Evolutionary conservation across 2,113 vertebrate species (phyloP).

Genomic region (Stegostoma tigrinum): DNA sequence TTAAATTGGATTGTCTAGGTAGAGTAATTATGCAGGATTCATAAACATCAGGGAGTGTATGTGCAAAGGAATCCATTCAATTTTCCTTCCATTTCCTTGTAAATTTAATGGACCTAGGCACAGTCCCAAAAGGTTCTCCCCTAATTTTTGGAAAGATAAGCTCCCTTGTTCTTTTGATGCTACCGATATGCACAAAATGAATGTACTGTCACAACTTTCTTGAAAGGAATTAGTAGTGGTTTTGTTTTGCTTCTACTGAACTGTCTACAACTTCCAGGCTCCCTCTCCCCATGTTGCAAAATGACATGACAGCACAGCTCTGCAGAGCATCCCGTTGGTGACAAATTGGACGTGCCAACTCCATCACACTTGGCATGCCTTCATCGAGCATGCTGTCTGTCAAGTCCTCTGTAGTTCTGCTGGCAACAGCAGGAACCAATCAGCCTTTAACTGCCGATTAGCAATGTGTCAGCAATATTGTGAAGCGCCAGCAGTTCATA

Average conservation of each 20-base stretch:
- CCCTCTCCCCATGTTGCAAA: background rate
- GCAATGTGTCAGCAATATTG: background rate
- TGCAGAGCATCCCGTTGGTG: background rate
- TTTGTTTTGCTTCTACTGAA: background rate
- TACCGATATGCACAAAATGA: background rate
- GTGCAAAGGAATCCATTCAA: background rate
- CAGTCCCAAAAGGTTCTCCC: background rate
- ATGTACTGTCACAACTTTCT: background rate
- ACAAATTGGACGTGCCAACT: conserved; percentile 20
- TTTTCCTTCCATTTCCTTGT: background rate
- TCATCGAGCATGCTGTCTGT: conserved; percentile 19
- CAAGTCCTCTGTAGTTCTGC: background rate
- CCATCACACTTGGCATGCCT: background rate
- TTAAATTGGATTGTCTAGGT: background rate
- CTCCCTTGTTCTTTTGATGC: background rate
- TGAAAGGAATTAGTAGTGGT: background rate
- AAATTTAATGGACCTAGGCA: background rate
- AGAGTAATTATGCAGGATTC: background rate
- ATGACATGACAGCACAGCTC: conserved; percentile 15
- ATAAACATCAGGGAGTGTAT: background rate
- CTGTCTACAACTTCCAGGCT: background rate
- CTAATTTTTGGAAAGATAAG: background rate
- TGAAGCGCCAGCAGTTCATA: background rate
- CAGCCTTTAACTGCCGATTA: conserved; percentile 32
- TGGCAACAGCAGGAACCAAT: background rate